phyloP scores from a whole-genome alignment of 2,797 vertebrate genomes.

The Lepus oiostolus region DNA sequence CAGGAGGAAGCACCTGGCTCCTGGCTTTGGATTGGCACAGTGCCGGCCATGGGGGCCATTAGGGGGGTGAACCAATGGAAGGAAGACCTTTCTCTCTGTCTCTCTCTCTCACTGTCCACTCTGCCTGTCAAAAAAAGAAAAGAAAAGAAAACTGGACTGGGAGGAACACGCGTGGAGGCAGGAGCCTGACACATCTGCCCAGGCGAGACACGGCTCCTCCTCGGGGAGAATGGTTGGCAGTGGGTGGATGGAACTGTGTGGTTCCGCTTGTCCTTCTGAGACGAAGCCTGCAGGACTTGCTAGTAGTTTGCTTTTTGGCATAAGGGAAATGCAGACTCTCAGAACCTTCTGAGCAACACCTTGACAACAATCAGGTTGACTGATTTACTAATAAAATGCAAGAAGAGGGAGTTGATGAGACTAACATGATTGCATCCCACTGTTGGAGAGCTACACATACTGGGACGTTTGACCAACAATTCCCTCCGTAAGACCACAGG shows the following conservation, averaged over 20 bases:
- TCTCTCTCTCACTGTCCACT: too few relatives aligned
- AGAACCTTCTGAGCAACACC: too few relatives aligned
- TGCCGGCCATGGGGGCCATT: too few relatives aligned
- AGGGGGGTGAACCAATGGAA: too few relatives aligned
- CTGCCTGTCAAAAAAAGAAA: too few relatives aligned
- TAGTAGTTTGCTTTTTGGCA: not conserved
- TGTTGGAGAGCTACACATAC: not conserved
- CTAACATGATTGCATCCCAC: fast-evolving
- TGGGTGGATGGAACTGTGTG: not conserved
- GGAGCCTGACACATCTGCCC: not conserved
- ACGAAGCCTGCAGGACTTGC: not conserved
- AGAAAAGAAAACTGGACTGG: too few relatives aligned
- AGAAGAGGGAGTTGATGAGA: not conserved
- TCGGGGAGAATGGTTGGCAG: too few relatives aligned
- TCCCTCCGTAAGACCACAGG: not conserved
- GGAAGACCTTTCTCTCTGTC: too few relatives aligned
- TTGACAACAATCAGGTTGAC: not conserved
- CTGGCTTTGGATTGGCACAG: too few relatives aligned
- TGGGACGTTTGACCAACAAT: not conserved
- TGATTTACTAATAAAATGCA: too few relatives aligned
- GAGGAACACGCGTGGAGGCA: not conserved
- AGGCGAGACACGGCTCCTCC: too few relatives aligned
- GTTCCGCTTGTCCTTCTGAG: not conserved
- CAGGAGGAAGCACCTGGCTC: too few relatives aligned
- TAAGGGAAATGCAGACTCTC: not conserved